phyloP scores from a whole-genome alignment of 1,140 invertebrate genomes.

The Episyrphus balteatus region DNA sequence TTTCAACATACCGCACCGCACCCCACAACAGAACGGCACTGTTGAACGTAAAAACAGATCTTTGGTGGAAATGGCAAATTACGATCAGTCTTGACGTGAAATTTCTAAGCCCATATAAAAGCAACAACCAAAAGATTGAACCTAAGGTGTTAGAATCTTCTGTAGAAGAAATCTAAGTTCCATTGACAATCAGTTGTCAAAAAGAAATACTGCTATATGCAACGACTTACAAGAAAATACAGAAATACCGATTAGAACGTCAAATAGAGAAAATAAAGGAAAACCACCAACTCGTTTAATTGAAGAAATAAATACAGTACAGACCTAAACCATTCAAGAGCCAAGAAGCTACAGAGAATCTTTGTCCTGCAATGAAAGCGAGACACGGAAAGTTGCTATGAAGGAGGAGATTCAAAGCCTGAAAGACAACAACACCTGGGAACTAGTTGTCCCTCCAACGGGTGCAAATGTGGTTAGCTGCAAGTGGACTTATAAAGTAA shows the following conservation, averaged over 20 bases:
- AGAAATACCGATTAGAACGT: too few species aligned
- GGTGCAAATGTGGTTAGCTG: conserved; percentile 13
- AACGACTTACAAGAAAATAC: too few species aligned
- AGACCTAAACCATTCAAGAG: background rate
- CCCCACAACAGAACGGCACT: too few species aligned
- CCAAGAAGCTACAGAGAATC: conserved; percentile 1
- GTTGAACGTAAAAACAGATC: too few species aligned
- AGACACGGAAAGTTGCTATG: conserved; percentile 27
- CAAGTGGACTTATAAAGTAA: too few species aligned
- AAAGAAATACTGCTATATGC: too few species aligned
- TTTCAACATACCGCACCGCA: too few species aligned
- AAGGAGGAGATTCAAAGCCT: conserved; percentile 28
- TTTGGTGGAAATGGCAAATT: background rate
- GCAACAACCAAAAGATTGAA: conserved; percentile 10
- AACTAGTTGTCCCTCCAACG: conserved; percentile 20
- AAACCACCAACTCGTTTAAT: too few species aligned
- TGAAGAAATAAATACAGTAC: background rate
- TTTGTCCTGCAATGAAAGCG: background rate
- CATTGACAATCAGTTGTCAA: too few species aligned
- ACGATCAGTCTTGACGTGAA: conserved; percentile 18
- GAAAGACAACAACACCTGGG: conserved; percentile 31
- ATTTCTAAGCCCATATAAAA: conserved; percentile 15
- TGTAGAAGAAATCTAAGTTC: too few species aligned
- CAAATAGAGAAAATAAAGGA: too few species aligned
- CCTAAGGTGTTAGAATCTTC: background rate